Evolutionary conservation across 1,140 invertebrate species (phyloP), one percentile per base, ranked within the genome.

Genomic region (Lucilia cuprina): DNA sequence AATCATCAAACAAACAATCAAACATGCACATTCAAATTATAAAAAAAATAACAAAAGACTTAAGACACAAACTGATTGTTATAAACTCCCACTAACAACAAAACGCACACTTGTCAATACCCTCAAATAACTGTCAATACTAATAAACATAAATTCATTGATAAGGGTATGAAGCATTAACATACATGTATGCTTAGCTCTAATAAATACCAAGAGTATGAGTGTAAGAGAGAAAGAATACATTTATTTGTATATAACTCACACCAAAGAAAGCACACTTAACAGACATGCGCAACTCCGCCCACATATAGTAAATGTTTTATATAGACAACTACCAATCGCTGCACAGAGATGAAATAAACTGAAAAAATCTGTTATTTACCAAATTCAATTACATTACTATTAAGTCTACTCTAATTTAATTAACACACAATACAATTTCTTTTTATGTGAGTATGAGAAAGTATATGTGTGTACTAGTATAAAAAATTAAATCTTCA

Each of bases 11-110:
- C 25, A 30, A 30, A 30, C 25, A 30, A 30, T 30, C 25, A 30
- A 30, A 30, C 25, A 30, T 2, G 25, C 25, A 30, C 25, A 30
- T n/a, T n/a, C n/a, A 30, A 30, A 30, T 1, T 2, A 3, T 2
- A 3, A 30, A 30, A 41, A 41, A 41, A 7, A 41, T 80, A 89
- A 89, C 88, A 85, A 89, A 89, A 89, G 88, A 89, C 88, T 89
- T 41, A 89, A 89, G 85, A 87, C 82, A 88, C 88, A 84, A 89
- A 88, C 88, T 85, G 82, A 84, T 41, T 41, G 13, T 55, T 84
- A 82, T 84, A 85, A 35, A 86, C 83, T 17, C n/a, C n/a, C 41
- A 49, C 30, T 17, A 80, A 21, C 10, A 78, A 10, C 30, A 12
- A 2, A 30, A 30, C 25, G 25, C 13, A 77, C 34, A 77, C 50